Evolutionary conservation across 2,797 vertebrate genomes (phyloP).

Genomic region (Botia almorhae): DNA sequence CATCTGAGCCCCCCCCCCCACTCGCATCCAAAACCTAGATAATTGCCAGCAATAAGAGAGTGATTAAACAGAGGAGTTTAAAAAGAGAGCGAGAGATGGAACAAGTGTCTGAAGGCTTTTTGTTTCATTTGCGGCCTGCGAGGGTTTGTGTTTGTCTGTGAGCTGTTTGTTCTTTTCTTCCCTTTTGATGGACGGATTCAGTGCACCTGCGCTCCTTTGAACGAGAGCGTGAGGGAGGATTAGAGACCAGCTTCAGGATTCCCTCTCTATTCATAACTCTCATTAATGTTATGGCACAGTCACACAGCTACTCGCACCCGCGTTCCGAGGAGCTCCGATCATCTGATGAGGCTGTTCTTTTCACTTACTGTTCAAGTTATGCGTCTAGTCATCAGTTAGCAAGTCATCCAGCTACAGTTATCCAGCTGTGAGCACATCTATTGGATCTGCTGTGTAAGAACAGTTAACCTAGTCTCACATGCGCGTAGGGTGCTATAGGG

Average conservation of each 20-base stretch:
- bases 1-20: constrained; percentile 57
- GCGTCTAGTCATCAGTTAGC: not conserved
- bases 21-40: constrained; percentile 56
- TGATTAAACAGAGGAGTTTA: constrained; percentile 58
- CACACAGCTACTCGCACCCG: constrained; percentile 30
- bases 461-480: not conserved
- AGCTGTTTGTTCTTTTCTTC: constrained; percentile 52
- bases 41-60: constrained; percentile 64
- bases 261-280: constrained; percentile 59
- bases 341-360: constrained; percentile 6
- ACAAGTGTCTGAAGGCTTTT: constrained; percentile 60
- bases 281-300: constrained; percentile 61
- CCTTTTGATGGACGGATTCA: constrained; percentile 53
- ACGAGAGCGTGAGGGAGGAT: constrained; percentile 54
- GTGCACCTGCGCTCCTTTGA: constrained; percentile 61
- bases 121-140: constrained; percentile 59
- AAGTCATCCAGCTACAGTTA: not conserved
- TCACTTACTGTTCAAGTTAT: not conserved
- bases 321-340: constrained; percentile 23
- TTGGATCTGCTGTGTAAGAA: not conserved
- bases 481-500: not conserved
- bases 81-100: constrained; percentile 43
- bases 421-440: not conserved
- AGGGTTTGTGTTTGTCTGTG: constrained; percentile 56
- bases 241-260: constrained; percentile 58